Percentiles rank a stretch among this genome's conserved stretches.
phyloP scores from a whole-genome alignment of 2,113 vertebrate genomes.

The Amphiprion ocellaris region DNA sequence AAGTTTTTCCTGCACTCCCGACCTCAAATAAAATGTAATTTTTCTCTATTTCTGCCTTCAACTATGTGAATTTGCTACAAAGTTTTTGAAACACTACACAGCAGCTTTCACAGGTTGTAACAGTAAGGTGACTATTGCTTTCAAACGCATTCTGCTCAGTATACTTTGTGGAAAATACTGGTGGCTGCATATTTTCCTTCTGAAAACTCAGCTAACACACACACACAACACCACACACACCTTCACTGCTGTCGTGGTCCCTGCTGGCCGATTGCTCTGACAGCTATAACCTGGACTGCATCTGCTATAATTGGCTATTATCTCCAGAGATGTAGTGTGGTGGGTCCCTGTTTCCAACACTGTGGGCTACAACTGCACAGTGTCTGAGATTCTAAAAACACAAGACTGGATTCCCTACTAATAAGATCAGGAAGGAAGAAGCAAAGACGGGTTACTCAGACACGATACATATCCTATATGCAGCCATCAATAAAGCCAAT shows the following conservation, averaged over 20 bases:
- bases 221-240: background rate
- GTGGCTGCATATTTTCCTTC: background rate
- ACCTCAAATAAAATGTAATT: too few species aligned
- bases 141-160: background rate
- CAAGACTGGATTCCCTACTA: conserved; percentile 13
- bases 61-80: background rate
- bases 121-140: background rate
- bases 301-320: conserved; percentile 72
- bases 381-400: conserved; percentile 18
- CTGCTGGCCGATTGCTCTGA: conserved; percentile 41
- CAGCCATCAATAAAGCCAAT: conserved; percentile 19
- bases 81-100: background rate
- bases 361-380: conserved; percentile 22
- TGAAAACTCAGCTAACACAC: background rate
- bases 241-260: conserved; percentile 17
- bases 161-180: background rate
- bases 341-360: conserved; percentile 21
- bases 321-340: conserved; percentile 51
- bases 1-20: too few species aligned
- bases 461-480: background rate
- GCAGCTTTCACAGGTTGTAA: background rate
- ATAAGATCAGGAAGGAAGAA: conserved; percentile 8
- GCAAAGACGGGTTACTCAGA: conserved; percentile 21
- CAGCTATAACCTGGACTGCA: conserved; percentile 58
- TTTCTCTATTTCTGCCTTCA: too few species aligned